These are phyloP conservation scores for Sylvietta virens DNA, from an alignment of 2,113 vertebrate genomes.

Conservation along the genomic window DNA sequence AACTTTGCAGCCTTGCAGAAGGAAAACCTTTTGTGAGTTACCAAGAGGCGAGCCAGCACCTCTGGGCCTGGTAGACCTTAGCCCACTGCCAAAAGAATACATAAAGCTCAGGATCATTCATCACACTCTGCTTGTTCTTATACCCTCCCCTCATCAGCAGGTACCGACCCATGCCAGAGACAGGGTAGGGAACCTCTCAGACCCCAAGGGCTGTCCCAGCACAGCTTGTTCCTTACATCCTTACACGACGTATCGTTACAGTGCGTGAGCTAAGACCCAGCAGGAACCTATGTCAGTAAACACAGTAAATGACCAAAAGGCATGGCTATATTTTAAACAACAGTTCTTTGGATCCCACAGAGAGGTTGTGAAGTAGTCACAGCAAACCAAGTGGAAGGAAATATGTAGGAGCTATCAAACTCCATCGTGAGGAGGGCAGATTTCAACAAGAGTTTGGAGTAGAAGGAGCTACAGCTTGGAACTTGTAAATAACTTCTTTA, in stretches of 20 bases:
- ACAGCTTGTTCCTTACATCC: background rate
- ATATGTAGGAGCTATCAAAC: background rate
- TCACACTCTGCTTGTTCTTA: background rate
- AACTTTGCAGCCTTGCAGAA: background rate
- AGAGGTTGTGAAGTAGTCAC: background rate
- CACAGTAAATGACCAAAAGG: background rate
- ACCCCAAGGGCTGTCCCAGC: background rate
- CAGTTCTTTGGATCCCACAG: background rate
- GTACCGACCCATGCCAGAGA: background rate
- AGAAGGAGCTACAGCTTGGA: background rate
- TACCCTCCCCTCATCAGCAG: background rate
- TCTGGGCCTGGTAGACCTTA: background rate
- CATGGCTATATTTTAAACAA: background rate
- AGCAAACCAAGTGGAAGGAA: background rate
- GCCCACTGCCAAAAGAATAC: background rate
- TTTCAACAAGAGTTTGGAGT: background rate
- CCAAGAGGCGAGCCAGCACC: background rate
- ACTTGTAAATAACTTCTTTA: background rate
- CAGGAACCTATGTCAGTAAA: background rate
- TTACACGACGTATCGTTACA: background rate
- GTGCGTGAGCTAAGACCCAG: background rate
- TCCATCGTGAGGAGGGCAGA: background rate
- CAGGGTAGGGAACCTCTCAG: background rate
- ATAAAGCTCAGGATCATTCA: background rate
- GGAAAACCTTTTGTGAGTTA: background rate